Evolutionary conservation across 2,797 vertebrate species (phyloP), one percentile per base, ranked within the genome.

Genomic region (Bradypodion pumilum): DNA sequence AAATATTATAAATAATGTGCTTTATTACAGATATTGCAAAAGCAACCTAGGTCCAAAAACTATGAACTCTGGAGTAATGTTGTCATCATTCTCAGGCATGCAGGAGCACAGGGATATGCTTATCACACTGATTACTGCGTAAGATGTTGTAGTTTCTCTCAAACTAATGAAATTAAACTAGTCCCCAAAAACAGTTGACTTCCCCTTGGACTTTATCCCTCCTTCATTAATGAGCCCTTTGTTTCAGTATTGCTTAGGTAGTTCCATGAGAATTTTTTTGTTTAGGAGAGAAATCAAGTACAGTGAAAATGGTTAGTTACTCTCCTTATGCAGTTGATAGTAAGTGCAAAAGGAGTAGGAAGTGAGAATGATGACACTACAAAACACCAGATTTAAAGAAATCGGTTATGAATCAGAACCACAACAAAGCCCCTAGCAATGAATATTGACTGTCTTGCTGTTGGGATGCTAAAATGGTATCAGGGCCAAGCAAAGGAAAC

Each of bases 111-210:
- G 91, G 90, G 86, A 87, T 66, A 94, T 90, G 85, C 86, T 91
- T 90, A 89, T 91, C 86, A 83, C 49, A 80, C 49, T 82, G 93
- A 92, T 95, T 95, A 94, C 68, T 56, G 46, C 81, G 86, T 66
- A 65, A 91, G 86, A 85, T 89, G 91, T 87, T 92, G 81, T 89
- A 92, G 82, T 81, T 88, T 69, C 62, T 92, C 88, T 90, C 85
- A 87, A 92, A 92, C 88, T 94, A 95, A 95, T 92, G 87, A 89
- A 92, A 93, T 93, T 88, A 94, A 94, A 90, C 72, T 87, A 89
- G 78, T 89, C 76, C 88, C 87, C 76, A 62, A 85, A 91, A 92
- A 80, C 46, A 27, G 72, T 42, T 80, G 75, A 78, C 69, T 68
- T 74, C 80, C 40, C 89, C 82, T 78, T 85, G 86, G 82, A 85